Evolutionary conservation across 30 jellyfish, hydroid and myxozoan genomes (phyloP).

Genomic region (Pseudorhiza aurosa): DNA sequence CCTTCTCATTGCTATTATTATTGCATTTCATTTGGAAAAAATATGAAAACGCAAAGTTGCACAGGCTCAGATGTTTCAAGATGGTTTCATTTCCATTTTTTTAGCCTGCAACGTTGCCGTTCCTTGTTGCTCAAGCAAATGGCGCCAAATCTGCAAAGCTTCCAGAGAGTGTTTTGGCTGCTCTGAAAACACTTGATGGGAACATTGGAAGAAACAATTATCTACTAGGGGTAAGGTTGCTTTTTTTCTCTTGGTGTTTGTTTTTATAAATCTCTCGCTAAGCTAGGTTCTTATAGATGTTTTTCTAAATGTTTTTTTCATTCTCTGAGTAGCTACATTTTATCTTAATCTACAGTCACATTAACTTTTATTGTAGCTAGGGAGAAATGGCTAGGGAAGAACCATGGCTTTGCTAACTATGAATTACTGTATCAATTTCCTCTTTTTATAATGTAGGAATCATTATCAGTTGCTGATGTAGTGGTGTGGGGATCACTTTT

Average conservation of each 20-base stretch:
- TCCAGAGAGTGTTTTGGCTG: neutral
- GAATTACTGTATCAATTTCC: too few relatives aligned
- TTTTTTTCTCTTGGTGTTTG: too few relatives aligned
- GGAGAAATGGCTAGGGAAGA: too few relatives aligned
- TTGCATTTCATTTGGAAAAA: too few relatives aligned
- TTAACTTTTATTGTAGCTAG: neutral
- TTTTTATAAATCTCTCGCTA: too few relatives aligned
- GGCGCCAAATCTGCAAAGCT: constrained; percentile 25
- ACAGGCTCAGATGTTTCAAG: too few relatives aligned
- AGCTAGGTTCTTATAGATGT: too few relatives aligned
- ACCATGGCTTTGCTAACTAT: too few relatives aligned
- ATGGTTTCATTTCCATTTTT: neutral
- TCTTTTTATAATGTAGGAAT: too few relatives aligned
- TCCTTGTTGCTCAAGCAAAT: constrained; percentile 22
- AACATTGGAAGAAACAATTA: constrained; percentile 18
- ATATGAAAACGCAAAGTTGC: too few relatives aligned
- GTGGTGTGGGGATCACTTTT: constrained; percentile 87
- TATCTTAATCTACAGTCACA: neutral
- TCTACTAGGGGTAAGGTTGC: constrained; percentile 34
- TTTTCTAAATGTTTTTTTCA: too few relatives aligned
- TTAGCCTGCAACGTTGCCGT: constrained; percentile 42
- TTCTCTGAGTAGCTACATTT: neutral
- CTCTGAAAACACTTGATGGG: constrained; percentile 26
- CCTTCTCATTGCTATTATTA: too few relatives aligned
- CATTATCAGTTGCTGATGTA: constrained; percentile 73